These are phyloP conservation scores for Oenanthe melanoleuca DNA, from an alignment of 2,113 vertebrate genomes.

Conservation along the genomic window DNA sequence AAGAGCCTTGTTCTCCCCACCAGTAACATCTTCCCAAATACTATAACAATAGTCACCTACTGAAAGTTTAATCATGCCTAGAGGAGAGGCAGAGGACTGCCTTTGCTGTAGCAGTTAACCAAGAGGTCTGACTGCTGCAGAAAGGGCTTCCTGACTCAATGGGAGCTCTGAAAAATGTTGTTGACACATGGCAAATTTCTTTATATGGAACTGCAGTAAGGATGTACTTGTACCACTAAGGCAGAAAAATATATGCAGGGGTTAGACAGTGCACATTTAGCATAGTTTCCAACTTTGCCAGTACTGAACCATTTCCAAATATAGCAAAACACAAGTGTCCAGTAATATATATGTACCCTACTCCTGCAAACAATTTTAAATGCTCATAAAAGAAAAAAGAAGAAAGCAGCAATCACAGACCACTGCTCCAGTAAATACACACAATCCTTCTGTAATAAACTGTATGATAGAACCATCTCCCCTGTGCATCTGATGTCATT, in stretches of 20 bases:
- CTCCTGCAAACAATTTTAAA: background rate
- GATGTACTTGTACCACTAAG: background rate
- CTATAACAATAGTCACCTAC: background rate
- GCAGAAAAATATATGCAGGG: background rate
- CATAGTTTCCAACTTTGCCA: constrained; percentile 6
- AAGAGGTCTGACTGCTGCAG: background rate
- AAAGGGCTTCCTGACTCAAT: background rate
- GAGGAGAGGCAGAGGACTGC: background rate
- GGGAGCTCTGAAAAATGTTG: background rate
- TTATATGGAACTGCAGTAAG: background rate
- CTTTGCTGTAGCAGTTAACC: background rate
- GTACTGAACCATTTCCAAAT: background rate
- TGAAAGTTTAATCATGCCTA: background rate
- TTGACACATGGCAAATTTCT: background rate
- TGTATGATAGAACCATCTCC: background rate
- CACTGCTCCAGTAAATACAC: background rate
- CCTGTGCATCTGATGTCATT: background rate
- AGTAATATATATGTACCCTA: background rate
- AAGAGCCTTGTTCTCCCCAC: background rate
- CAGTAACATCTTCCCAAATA: background rate
- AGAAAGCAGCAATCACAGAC: background rate
- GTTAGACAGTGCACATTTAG: background rate
- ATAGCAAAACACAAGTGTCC: background rate
- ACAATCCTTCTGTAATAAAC: background rate
- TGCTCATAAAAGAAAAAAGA: background rate